Conservation (phyloP, 53 echinoderm and acorn worm species). For the Apostichopus leukothele region DNA sequence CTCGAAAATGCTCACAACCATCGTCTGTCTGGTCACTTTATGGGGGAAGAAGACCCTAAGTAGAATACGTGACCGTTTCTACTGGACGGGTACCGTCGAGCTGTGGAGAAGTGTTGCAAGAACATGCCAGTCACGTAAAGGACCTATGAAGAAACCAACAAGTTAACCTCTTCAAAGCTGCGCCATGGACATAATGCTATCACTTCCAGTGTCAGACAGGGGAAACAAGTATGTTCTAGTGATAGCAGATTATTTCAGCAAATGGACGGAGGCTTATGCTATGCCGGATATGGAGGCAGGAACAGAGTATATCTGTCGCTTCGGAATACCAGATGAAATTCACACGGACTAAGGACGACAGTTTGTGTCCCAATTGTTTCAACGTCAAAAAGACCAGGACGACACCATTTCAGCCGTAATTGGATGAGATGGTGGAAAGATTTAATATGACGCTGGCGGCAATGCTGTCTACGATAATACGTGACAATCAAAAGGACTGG, state of each 20-base stretch:
- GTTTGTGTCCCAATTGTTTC: slow-evolving; percentile 47
- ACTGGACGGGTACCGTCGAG: too few species aligned
- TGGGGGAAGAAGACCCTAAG: background rate
- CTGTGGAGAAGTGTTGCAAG: background rate
- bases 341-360: slow-evolving; percentile 55
- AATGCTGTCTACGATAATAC: background rate
- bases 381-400: slow-evolving; percentile 31
- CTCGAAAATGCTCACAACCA: too few species aligned
- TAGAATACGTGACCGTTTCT: too few species aligned
- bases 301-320: slow-evolving; percentile 53
- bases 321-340: slow-evolving; percentile 34
- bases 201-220: slow-evolving; percentile 23
- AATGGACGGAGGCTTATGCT: slow-evolving; percentile 59
- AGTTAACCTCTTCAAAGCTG: slow-evolving; percentile 47
- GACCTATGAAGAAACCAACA: slow-evolving; percentile 22
- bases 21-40: background rate
- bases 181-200: slow-evolving; percentile 45
- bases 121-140: slow-evolving; percentile 7
- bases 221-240: too few species aligned
- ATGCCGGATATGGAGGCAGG: slow-evolving; percentile 37
- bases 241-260: slow-evolving; percentile 53
- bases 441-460: slow-evolving; percentile 23
- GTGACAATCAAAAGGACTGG: background rate
- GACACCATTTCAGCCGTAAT: slow-evolving; percentile 15
- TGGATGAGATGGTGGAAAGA: slow-evolving; percentile 28